Base-by-base conservation (phyloP, 1,140 invertebrate species). In the Papilio glaucus region DNA sequence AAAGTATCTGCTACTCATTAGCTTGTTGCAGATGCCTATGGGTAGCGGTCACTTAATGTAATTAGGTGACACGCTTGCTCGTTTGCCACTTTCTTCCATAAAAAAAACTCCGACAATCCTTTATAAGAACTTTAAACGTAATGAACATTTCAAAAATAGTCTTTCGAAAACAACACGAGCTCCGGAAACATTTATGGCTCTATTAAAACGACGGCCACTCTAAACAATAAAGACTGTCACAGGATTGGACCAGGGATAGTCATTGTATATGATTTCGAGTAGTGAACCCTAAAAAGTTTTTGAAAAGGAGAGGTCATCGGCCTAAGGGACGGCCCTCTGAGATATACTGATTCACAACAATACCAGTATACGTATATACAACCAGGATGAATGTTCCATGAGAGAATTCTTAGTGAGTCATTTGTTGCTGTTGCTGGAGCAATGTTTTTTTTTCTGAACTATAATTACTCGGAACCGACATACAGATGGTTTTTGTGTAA, bases 371-470 rank as follows among this genome's bases (percentile, higher is more conserved):
- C 33, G 15, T 63, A 33, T 63, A 63, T 37, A 63, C 18, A 53
- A 53, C 7, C 15, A 18, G 45, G 45, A 53, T 53, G 15, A 5
- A 63, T 10, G 33, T 12, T 18, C n/a, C 69, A 69, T 72, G 73
- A 75, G 73, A 74, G 76, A 65, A 72, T 74, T 72, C 71, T 71
- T 49, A 70, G 63, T 63, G 71, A 74, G 69, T 74, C 76, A 77
- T 73, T 72, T 62, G 33, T 57, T 49, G 72, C 42, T 67, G 33
- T 67, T 45, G 29, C 13, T 29, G n/a, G 61, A 62, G 61, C 15
- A 62, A 62, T 37, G n/a, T 10, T 63, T 39, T 63, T 63, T 63
- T 15, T 24, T 33, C 29, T 33, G 2, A 38, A 63, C 61, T 38
- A 39, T 39, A 63, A 38, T 63, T 61, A 15, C 57, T 33, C 33